Evolutionary conservation across 1,140 invertebrate genomes (phyloP), one percentile per base, ranked within the genome.

Genomic region (Macrosteles quadrilineatus): DNA sequence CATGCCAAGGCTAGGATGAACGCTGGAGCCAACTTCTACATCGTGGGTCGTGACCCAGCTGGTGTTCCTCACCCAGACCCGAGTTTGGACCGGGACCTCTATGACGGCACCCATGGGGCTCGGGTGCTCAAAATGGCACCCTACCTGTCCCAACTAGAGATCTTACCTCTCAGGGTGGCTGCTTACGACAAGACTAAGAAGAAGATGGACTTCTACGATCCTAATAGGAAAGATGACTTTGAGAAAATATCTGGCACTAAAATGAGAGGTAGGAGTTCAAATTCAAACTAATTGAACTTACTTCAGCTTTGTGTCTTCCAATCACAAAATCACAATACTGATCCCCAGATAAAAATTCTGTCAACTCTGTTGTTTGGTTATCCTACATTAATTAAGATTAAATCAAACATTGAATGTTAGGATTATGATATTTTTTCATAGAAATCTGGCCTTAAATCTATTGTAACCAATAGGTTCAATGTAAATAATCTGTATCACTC

Each of bases 221-320:
- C 92, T 0, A 84, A 87, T 21, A 83, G 92, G 29, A 92, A 92
- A 76, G 89, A 95, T 29, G 96, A 99, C 76, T 99, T 98, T 81
- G 90, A 95, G 57, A 99, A 99, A 76, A 99, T 99, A 74, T 99
- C 97, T 0, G 98, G 98, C 25, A 99, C 98, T 0, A 92, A 91
- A 81, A 99, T 99, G 97, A 84, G 98, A 80, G 87, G 90, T 87
- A 79, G 67, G 70, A n/a, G n/a, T n/a, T n/a, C n/a, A n/a, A n/a
- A n/a, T n/a, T n/a, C n/a, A n/a, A n/a, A n/a, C n/a, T 70, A 32
- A 30, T 23, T 67, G n/a, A n/a, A n/a, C n/a, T n/a, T n/a, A n/a
- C n/a, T n/a, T n/a, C n/a, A n/a, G n/a, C n/a, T n/a, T n/a, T n/a
- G n/a, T n/a, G n/a, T n/a, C n/a, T n/a, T n/a, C n/a, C n/a, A n/a